phyloP scores from a whole-genome alignment of 2,113 vertebrate genomes.

The Artemisiospiza belli region DNA sequence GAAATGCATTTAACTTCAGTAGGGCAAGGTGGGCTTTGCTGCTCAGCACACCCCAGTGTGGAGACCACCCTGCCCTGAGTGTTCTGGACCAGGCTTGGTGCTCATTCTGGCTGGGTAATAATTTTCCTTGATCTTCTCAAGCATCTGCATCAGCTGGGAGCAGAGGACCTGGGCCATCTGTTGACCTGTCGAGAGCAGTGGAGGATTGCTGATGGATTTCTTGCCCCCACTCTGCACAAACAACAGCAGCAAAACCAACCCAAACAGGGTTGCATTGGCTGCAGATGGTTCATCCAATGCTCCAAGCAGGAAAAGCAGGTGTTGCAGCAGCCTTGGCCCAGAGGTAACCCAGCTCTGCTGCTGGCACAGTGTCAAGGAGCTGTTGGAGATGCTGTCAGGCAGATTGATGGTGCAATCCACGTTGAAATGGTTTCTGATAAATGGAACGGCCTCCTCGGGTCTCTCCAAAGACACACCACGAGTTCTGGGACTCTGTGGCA shows the following conservation, averaged over 20 bases:
- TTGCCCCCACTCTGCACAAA: neutral
- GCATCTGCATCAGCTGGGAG: neutral
- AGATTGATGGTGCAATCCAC: slow-evolving; percentile 46
- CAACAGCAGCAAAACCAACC: slow-evolving; percentile 20
- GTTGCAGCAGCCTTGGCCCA: slow-evolving; percentile 64
- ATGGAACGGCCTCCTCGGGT: slow-evolving; percentile 57
- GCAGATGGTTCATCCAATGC: slow-evolving; percentile 53
- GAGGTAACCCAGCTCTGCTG: slow-evolving; percentile 56
- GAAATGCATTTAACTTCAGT: neutral
- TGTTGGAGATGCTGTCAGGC: slow-evolving; percentile 60
- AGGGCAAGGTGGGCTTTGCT: neutral
- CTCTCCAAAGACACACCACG: slow-evolving; percentile 59
- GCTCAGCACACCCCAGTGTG: neutral
- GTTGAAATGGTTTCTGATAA: slow-evolving; percentile 68
- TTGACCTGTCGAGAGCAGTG: slow-evolving; percentile 29
- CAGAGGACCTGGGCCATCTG: slow-evolving; percentile 39
- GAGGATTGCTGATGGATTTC: slow-evolving; percentile 51
- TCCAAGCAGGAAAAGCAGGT: slow-evolving; percentile 54
- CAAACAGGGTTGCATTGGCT: slow-evolving; percentile 18
- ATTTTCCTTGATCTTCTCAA: neutral
- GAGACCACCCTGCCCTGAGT: neutral
- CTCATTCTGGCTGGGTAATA: neutral
- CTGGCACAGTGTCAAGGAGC: slow-evolving; percentile 55
- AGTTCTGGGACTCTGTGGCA: neutral
- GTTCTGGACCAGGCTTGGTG: neutral